These are phyloP conservation scores for Entomyzon cyanotis DNA, from an alignment of 2,113 vertebrate species.

Conservation along the genomic window DNA sequence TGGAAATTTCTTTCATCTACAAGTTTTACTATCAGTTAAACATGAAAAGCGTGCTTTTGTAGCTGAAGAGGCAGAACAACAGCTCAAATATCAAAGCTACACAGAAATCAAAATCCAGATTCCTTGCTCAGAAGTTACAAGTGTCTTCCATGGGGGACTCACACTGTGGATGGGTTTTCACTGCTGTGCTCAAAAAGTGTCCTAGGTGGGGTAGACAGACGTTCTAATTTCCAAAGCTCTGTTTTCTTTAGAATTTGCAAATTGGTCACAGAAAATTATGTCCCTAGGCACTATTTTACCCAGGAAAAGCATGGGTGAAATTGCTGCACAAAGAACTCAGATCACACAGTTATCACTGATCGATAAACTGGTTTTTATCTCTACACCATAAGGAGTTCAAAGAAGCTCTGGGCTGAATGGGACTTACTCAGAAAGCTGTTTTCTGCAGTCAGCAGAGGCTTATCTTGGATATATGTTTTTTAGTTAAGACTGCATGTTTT, in stretches of 20 bases:
- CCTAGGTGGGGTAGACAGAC: background rate
- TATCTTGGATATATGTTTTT: background rate
- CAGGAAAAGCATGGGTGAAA: background rate
- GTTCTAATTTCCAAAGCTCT: background rate
- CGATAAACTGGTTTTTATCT: background rate
- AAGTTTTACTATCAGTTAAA: background rate
- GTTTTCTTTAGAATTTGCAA: background rate
- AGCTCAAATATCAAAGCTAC: background rate
- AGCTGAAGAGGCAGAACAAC: background rate
- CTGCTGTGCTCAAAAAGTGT: background rate
- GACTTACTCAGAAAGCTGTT: background rate
- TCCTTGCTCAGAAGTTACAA: background rate
- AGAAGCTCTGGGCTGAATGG: background rate
- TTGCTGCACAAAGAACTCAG: background rate
- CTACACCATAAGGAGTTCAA: background rate
- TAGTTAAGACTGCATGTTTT: background rate
- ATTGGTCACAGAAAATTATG: background rate
- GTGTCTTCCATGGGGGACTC: background rate
- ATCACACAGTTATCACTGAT: background rate
- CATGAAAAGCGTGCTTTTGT: background rate
- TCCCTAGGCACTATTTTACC: background rate
- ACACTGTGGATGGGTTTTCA: background rate
- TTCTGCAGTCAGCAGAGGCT: background rate
- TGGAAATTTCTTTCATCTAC: background rate
- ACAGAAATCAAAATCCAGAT: background rate